Base-by-base conservation (phyloP, 2,113 vertebrate species). In the Saimiri boliviensis region DNA sequence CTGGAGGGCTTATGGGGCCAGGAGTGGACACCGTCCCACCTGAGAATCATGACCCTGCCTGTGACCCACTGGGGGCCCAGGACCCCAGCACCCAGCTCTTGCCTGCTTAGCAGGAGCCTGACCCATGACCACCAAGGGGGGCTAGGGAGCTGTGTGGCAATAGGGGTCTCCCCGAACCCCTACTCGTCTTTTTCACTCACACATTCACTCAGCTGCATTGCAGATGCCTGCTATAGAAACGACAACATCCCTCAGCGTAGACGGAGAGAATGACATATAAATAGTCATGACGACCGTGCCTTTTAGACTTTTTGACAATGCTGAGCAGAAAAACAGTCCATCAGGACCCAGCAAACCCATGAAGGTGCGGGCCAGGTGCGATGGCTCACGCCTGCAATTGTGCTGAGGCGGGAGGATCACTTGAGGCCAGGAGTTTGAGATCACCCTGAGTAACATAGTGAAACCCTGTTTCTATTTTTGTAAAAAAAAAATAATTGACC, bases 231-330 rank as follows among this genome's bases (percentile, higher is more conserved):
- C 86, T 9, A 6, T 2, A 5, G 42, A 60, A 47, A 91, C 14
- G 49, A 25, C 19, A 4, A 3, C 40, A 19, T 5, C 2, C 58
- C 37, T 68, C 10, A 2, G 9, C 1, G 7, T 4, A 49, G 35
- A 56, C 0, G 7, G 3, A 11, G 68, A 66, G 58, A 47, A 9
- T 25, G 5, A 3, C n/a, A 14, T 40, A 12, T 19, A 66, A 86
- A 49, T 16, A 5, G 66, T 37, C 45, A 0, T 37, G 17, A 54
- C 66, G 37, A 47, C 30, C 0, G 6, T n/a, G 14, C 66, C 74
- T 74, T 60, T 71, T 3, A 13, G 80, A 63, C 52, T 63, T 73
- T 73, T 45, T 88, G 45, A 37, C 21, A 16, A n/a, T 14, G 74
- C 54, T 27, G 14, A 14, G 8, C 42, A 40, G 54, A 35, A 54